Base-by-base conservation (phyloP, 2,888 invertebrate species). In the Lottia scabra region DNA sequence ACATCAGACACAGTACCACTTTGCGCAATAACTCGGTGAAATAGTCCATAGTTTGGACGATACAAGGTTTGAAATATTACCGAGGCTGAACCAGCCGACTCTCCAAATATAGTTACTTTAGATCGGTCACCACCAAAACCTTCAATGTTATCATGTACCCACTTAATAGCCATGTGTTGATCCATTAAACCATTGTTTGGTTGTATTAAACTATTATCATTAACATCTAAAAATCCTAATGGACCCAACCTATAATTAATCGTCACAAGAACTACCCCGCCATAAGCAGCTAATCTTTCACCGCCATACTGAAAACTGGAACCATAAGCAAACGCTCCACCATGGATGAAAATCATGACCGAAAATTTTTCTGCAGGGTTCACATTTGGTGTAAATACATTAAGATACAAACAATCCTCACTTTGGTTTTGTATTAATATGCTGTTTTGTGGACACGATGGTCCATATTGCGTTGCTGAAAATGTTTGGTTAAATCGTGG, bases 111-210 rank as follows among this genome's bases (percentile, higher is more conserved):
- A 0, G 84, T 82, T 1, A 85, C 75, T 10, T 63, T 71, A 15
- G 70, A 64, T 0, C 76, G 63, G 71, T 85, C 80, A 0, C 82
- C 83, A 64, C 78, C 78, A 66, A 84, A 83, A 1, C 72, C 67
- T 3, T 63, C 73, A 48, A 80, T 79, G 63, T 85, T 84, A 15
- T 78, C 77, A 43, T 82, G 75, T 1, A 83, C 77, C 84, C 84
- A 85, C 46, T 74, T 30, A 26, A 85, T 63, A 1, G 84, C 85
- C 27, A 77, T 44, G 23, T 76, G 73, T 71, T 84, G 83, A 67
- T 85, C 85, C 77, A 80, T 82, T 6, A 84, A 71, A 0, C 83
- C 85, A 69, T 73, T 74, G 69, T 86, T 86, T n/a, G 84, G 85
- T 10, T 78, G 79, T n/a, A n/a, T n/a, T 12, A 80, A 71, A 43